Evolutionary conservation across 2,888 invertebrate species (phyloP).

Genomic region (Rhamnusium bicolor): DNA sequence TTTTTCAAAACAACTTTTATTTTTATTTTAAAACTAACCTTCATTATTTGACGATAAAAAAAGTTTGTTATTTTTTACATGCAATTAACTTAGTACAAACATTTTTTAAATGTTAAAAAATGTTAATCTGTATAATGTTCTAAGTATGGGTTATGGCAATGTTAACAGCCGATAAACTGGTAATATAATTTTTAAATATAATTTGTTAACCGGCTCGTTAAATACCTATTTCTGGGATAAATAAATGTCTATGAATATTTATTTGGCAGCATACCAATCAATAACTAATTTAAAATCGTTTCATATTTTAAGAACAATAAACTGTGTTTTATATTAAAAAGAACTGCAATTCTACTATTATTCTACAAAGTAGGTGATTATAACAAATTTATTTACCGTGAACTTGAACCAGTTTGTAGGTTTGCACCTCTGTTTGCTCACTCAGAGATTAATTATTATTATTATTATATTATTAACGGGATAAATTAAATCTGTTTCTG

Average conservation of each 20-base stretch:
- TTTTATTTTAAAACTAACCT: too few species aligned
- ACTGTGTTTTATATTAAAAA: not conserved
- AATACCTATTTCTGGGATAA: not conserved
- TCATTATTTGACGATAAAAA: not conserved
- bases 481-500: not conserved
- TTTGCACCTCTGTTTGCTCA: not conserved
- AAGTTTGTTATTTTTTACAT: too few species aligned
- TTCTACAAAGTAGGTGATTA: not conserved
- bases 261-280: not conserved
- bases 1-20: too few species aligned
- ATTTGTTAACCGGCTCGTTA: too few species aligned
- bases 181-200: not conserved
- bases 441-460: not conserved
- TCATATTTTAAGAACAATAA: not conserved
- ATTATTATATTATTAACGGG: not conserved
- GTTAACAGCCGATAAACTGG: not conserved
- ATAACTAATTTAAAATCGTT: not conserved
- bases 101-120: not conserved
- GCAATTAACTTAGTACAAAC: constrained; percentile 11
- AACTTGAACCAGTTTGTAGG: not conserved
- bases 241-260: not conserved
- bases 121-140: not conserved
- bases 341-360: not conserved
- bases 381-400: constrained; percentile 1
- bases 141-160: not conserved